A percentile compares a stretch with the other conserved stretches of the same genome.
phyloP scores from a whole-genome alignment of 1,140 invertebrate genomes.

The Hesperophylax magnus region DNA sequence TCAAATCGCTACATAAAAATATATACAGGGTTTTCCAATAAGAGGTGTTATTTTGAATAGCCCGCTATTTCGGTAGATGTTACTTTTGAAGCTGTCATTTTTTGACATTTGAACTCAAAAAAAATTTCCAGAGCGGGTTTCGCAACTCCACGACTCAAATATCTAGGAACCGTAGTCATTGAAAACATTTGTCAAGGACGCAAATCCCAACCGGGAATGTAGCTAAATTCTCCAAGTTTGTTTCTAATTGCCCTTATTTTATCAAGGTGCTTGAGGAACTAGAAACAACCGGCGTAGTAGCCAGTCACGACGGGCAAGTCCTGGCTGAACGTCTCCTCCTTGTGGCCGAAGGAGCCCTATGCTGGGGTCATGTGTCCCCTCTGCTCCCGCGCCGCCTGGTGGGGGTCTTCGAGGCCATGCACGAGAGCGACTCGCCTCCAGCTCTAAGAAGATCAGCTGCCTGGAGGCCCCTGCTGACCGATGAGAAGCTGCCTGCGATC shows the following conservation, averaged over 20 bases:
- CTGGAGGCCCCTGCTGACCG: conserved; percentile 85
- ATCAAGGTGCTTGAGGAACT: conserved; percentile 74
- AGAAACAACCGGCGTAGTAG: conserved; percentile 32
- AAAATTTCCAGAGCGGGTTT: too few relatives aligned
- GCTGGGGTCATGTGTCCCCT: conserved; percentile 81
- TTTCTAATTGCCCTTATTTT: conserved; percentile 62
- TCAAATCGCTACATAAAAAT: too few relatives aligned
- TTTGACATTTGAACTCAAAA: too few relatives aligned
- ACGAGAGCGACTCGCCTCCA: conserved; percentile 78
- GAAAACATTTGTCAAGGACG: too few relatives aligned
- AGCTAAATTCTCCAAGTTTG: conserved; percentile 52
- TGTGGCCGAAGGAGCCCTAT: conserved; percentile 81
- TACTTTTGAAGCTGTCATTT: too few relatives aligned
- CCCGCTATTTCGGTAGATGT: too few relatives aligned
- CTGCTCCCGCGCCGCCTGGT: conserved; percentile 79
- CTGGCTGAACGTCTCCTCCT: conserved; percentile 78
- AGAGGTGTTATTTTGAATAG: too few relatives aligned
- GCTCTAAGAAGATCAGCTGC: conserved; percentile 72
- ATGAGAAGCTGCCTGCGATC: conserved; percentile 79
- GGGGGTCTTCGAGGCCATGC: conserved; percentile 79
- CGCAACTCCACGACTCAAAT: too few relatives aligned
- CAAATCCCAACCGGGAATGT: too few relatives aligned
- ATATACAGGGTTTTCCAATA: too few relatives aligned
- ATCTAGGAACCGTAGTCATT: too few relatives aligned
- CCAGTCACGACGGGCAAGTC: conserved; percentile 44